phyloP scores from a whole-genome alignment of 2,113 vertebrate species.

The Podilymbus podiceps region DNA sequence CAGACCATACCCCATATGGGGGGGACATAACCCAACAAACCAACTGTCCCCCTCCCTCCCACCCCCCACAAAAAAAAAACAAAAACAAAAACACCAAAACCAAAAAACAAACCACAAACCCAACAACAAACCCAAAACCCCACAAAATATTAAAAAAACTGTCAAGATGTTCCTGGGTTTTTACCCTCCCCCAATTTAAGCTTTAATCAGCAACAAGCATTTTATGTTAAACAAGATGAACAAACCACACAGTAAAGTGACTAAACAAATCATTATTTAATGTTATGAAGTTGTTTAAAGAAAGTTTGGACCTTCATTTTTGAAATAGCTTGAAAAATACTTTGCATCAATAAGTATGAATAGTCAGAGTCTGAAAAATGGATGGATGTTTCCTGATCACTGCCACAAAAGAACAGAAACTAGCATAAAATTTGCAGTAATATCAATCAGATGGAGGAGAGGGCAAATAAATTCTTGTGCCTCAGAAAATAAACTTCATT shows the following conservation, averaged over 20 bases:
- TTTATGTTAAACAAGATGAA: not conserved
- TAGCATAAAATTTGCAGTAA: not conserved
- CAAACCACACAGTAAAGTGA: not conserved
- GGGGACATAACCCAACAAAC: too few relatives aligned
- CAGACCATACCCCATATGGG: too few relatives aligned
- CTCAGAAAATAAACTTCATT: not conserved
- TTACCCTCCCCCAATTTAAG: not conserved
- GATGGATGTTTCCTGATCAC: not conserved
- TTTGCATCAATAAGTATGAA: not conserved
- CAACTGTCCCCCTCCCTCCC: too few relatives aligned
- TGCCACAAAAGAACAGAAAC: not conserved
- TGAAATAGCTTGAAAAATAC: not conserved
- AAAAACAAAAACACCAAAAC: too few relatives aligned
- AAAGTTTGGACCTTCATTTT: not conserved
- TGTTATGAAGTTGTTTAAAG: not conserved
- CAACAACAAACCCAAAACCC: too few relatives aligned
- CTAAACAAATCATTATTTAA: not conserved
- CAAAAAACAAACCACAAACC: too few relatives aligned
- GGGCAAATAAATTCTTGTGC: not conserved
- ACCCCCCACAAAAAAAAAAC: too few relatives aligned
- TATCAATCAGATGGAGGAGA: not conserved
- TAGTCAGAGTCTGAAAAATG: not conserved
- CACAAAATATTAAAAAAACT: too few relatives aligned
- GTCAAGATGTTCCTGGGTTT: fast-evolving
- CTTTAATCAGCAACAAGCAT: not conserved